phyloP scores from a whole-genome alignment of 2,888 invertebrate species.

The Ecliptopera silaceata region DNA sequence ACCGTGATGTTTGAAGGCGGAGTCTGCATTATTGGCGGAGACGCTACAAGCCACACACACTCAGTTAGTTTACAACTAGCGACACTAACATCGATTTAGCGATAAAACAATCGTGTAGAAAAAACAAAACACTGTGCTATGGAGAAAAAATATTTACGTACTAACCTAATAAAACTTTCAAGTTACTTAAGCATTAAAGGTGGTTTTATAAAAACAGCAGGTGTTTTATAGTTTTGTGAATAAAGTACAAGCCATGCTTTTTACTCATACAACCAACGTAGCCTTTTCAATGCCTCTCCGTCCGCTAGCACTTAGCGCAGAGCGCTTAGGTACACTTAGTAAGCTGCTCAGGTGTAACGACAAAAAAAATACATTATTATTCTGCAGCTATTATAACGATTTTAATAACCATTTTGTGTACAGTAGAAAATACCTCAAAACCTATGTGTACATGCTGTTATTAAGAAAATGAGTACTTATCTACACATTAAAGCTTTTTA shows the following conservation, averaged over 20 bases:
- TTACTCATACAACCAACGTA: conserved; percentile 13
- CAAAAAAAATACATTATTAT: conserved; percentile 21
- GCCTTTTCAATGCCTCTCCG: conserved; percentile 29
- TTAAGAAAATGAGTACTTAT: neutral
- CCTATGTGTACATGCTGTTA: conserved; percentile 19
- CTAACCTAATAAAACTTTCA: no score
- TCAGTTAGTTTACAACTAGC: conserved; percentile 57
- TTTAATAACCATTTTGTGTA: conserved; percentile 14
- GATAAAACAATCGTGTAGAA: conserved; percentile 27
- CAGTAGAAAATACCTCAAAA: no score
- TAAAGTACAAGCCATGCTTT: conserved; percentile 25
- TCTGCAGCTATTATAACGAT: conserved; percentile 6
- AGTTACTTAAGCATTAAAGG: no score
- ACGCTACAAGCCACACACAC: conserved; percentile 87
- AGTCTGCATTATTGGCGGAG: conserved; percentile 92
- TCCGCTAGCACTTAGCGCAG: conserved; percentile 25
- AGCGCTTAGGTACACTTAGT: conserved; percentile 28
- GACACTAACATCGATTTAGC: conserved; percentile 14
- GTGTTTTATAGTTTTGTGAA: neutral
- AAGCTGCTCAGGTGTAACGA: conserved; percentile 29
- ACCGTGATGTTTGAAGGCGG: conserved; percentile 94
- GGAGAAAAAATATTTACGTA: neutral
- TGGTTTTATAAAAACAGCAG: neutral
- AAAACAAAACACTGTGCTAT: conserved; percentile 2
- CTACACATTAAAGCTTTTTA: no score